Evolutionary conservation across 1,140 invertebrate genomes (phyloP), one percentile per base, ranked within the genome.

Genomic region (Heliconius congener): DNA sequence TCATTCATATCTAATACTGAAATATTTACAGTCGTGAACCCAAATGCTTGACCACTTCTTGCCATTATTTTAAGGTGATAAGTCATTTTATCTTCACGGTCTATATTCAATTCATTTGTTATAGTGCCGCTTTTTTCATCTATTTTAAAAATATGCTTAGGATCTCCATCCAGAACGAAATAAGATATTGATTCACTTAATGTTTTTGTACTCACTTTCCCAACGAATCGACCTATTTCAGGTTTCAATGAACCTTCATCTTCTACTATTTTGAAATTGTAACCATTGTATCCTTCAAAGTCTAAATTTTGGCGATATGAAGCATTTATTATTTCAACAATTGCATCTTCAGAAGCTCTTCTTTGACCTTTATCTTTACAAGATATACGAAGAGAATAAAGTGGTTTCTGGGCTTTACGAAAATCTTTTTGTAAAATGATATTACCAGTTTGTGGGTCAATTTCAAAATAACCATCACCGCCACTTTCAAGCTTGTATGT

Each of bases 1-100:
- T 99, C 99, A 90, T 99, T 99, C 4, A 98, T 95, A 94, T 99
- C 98, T n/a, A 97, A 92, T 1, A 99, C 95, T 0, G 96, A 96
- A 60, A 99, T 96, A 81, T 97, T 97, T 0, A 99, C 97, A 16
- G 92, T 95, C 42, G 96, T 97, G 83, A 96, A 96, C 0, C 97
- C 97, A 86, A 96, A 97, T 0, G 96, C 95, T 16, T 96, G 89
- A 30, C 96, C 95, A 77, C 95, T 95, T 83, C 91, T 91, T 96
- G 98, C 98, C 23, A 97, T 95, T 0, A 99, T 95, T 82, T 96
- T 96, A 39, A 99, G 95, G 77, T 95, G 96, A 90, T 99, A 99
- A 70, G 96, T 95, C 23, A 96, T 95, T 82, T 96, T 95, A 80
- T 96, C 94, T 95, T 99, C 99, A 52, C 98, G 95, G 90, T 99